Conservation (phyloP, 2,888 invertebrate genomes). For the Callyntrura sp. region DNA sequence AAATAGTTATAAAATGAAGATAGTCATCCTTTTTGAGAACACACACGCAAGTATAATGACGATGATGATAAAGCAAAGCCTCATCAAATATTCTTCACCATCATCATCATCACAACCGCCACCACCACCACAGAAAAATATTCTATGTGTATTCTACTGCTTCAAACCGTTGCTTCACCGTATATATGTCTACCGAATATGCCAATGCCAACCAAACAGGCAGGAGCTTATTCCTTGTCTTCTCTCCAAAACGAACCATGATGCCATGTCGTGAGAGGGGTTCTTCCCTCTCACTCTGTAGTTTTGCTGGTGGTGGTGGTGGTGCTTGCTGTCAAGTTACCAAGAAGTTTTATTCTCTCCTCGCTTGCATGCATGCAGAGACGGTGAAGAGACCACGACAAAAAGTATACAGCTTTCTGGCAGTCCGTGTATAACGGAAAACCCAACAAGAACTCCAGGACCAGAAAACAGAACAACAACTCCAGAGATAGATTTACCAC, state of each 20-base stretch:
- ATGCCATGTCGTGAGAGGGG: conserved; percentile 20
- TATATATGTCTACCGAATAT: too few relatives aligned
- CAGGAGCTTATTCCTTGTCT: background rate
- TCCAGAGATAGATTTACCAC: too few relatives aligned
- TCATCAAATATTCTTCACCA: conserved; percentile 47
- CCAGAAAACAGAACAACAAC: background rate
- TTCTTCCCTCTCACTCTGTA: conserved; percentile 21
- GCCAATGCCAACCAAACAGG: too few relatives aligned
- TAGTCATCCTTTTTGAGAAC: conserved; percentile 30
- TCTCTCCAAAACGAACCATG: background rate
- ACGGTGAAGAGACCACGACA: too few relatives aligned
- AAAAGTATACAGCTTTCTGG: too few relatives aligned
- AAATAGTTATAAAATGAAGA: conserved; percentile 39
- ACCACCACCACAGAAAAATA: too few relatives aligned
- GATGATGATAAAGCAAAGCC: conserved; percentile 39
- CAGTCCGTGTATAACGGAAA: too few relatives aligned
- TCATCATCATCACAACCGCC: background rate
- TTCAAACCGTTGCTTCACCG: background rate
- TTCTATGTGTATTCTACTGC: background rate
- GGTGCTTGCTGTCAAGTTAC: background rate
- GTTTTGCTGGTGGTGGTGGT: conserved; percentile 16
- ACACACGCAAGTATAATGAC: conserved; percentile 25
- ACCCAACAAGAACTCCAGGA: too few relatives aligned
- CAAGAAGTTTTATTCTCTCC: background rate
- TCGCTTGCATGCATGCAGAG: background rate